Base-by-base conservation (phyloP, 2,797 vertebrate species). In the Crenuchus spilurus region DNA sequence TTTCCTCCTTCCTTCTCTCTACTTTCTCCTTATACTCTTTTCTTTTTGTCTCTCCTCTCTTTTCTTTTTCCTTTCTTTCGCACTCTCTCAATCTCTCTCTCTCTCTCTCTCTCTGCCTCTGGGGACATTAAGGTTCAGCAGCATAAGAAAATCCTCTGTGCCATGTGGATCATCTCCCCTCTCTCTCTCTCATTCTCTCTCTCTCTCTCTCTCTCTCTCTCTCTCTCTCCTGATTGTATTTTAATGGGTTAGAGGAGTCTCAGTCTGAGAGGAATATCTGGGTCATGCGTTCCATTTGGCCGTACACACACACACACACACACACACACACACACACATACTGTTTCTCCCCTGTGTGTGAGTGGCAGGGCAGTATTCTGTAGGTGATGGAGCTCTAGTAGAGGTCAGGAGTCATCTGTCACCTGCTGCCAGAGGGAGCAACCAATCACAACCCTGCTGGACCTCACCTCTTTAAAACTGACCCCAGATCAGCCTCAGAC, bases 321-420 rank as follows among this genome's bases (percentile, higher is more conserved):
- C 55, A 60, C 42, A 46, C 39, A 70, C 4, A 41, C 37, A 41
- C 37, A 41, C 37, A 46, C 42, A 46, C 42, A 41, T n/a, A 18
- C 4, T n/a, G n/a, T n/a, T n/a, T n/a, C n/a, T n/a, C n/a, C n/a
- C n/a, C n/a, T n/a, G 88, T 92, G 91, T 90, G 9, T 22, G 48
- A 26, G 9, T 51, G 48, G 8, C 22, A 51, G 48, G 48, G 10
- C 9, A 9, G 7, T 9, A 88, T 91, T 92, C 88, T 87, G 91
- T 86, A 88, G 88, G 91, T 92, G 91, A 92, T 91, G 87, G 88
- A 90, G 88, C 85, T 90, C 91, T 91, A 91, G 89, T 77, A 87
- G 87, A 86, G 86, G 88, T 79, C 84, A 30, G 79, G 75, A 90
- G 88, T 91, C 88, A 91, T 91, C 90, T 91, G 91, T 92, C 91